Evolutionary conservation across 2,888 invertebrate species (phyloP), one percentile per base, ranked within the genome.

Genomic region (Ormyrus thymus): DNA sequence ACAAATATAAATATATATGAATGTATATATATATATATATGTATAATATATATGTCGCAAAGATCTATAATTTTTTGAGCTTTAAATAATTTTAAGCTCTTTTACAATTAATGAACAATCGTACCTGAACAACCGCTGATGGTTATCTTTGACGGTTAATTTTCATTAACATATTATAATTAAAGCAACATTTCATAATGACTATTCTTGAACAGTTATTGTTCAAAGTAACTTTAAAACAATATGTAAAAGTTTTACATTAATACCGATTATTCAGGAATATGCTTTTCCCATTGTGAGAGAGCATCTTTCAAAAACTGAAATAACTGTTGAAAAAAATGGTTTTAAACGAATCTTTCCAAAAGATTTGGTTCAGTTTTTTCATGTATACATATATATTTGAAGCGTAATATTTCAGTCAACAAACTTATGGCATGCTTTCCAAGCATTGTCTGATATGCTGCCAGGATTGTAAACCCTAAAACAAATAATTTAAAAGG

Each of bases 391-490:
- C 13, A 15, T 58, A 51, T 51, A 58, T 48, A 29, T 55, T 2
- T 59, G n/a, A 69, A 74, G 15, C 9, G 65, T 43, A 56, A 11
- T 11, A 45, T 76, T 64, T 51, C 7, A 61, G 64, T 59, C 64
- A 48, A 62, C 8, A 55, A 6, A 76, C 62, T 78, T 91, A 94
- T 84, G 94, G 94, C 92, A 94, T 94, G 87, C 93, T 93, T 88
- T 94, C 94, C 83, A 95, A 91, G 88, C 95, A 95, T 87, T 94
- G 93, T 85, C 93, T 92, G 84, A 95, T 94, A 90, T 95, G 94
- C 75, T 93, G 93, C 95, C 95, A 95, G 65, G 94, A 93, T 91
- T 95, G 95, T 62, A 95, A 90, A 82, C 94, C 94, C 95, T 95
- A 91, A 75, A 91, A 82, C 82, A 80, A 81, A 81, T 75, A 74